Conservation (phyloP, 2,113 vertebrate species). For the Brachypteracias leptosomus region DNA sequence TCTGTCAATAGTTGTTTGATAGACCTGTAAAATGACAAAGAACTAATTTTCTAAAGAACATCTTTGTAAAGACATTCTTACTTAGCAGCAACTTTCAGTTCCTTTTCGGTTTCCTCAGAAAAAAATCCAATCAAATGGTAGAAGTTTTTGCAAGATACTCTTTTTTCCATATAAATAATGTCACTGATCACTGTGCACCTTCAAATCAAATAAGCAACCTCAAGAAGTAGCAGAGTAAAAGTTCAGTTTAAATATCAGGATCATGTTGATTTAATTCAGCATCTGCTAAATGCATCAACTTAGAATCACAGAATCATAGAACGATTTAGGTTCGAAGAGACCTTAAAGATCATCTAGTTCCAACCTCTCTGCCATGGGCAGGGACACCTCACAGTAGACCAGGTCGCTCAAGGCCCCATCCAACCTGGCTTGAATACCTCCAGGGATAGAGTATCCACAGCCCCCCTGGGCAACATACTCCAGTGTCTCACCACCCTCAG, state of each 20-base stretch:
- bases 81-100: neutral
- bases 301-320: no score
- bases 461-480: no score
- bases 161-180: neutral
- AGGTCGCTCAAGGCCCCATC: no score
- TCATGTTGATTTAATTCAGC: neutral
- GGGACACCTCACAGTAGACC: no score
- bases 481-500: no score
- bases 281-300: neutral
- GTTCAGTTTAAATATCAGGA: neutral
- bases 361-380: no score
- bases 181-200: neutral
- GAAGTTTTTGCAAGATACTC: neutral
- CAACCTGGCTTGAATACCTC: no score
- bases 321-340: no score
- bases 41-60: neutral
- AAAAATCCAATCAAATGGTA: neutral
- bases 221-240: neutral
- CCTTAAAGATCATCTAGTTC: no score
- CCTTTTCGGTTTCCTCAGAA: neutral
- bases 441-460: no score
- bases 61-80: neutral
- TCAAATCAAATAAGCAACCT: neutral
- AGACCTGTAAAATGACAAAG: neutral
- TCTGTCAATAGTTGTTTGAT: neutral